Base-by-base conservation (phyloP, 2,113 vertebrate species). In the Bubalus kerabau region DNA sequence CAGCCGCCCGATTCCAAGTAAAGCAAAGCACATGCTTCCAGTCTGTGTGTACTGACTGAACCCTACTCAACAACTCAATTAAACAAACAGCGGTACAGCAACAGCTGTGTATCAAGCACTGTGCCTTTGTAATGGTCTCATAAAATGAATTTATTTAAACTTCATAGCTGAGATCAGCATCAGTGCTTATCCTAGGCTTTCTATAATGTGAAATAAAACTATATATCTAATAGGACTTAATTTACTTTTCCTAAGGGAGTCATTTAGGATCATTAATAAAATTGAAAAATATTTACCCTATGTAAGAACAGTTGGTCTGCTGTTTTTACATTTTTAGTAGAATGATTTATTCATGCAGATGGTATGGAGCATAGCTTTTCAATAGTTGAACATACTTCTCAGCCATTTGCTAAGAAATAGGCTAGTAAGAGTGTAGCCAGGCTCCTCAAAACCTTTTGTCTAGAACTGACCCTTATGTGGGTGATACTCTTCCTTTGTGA, bases 141-240 rank as follows among this genome's bases (percentile, higher is more conserved):
- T 95, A 57, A 90, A 87, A 52, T 90, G 48, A 64, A 71, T 86
- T 92, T 89, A 54, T 81, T 86, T 96, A 90, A 67, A 81, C 36
- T 46, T 74, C 7, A 14, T 89, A 60, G 89, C 64, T 81, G 43
- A 86, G 52, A 46, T 80, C 43, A 60, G 23, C 28, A 54, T 80
- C 32, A 43, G 23, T 76, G 2, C 24, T 43, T 96, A 84, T 60
- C 78, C 50, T 64, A 67, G 74, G 60, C 74, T 83, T 19, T 60
- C 52, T 82, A 32, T 74, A 88, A 83, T 64, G 24, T 76, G 26
- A 83, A 88, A 50, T 92, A 76, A 76, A 88, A 88, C 71, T 95
- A 48, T 80, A 14, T 62, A 30, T 40, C 83, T 62, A 85, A 36
- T 62, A 83, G 9, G 28, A 14, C 30, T 89, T 92, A 24, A 74